Conservation (phyloP, 2,797 vertebrate genomes). For the Delichon dasypus region DNA sequence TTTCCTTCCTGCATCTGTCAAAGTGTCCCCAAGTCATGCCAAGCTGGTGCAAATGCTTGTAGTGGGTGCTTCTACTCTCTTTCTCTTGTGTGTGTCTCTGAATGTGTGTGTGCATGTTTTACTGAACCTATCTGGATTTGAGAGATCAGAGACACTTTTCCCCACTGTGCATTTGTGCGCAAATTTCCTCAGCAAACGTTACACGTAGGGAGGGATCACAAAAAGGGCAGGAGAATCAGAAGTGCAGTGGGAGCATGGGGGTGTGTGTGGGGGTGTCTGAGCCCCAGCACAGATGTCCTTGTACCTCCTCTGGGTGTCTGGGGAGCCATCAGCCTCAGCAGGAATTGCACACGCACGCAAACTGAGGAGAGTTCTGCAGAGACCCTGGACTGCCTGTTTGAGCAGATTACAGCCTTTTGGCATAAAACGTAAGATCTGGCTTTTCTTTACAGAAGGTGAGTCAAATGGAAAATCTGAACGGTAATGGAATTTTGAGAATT, state of each 20-base stretch:
- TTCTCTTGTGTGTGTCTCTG: neutral
- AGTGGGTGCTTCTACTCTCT: neutral
- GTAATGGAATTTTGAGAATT: neutral
- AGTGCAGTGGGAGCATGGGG: neutral
- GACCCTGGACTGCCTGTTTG: neutral
- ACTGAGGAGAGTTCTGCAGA: neutral
- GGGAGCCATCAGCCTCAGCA: neutral
- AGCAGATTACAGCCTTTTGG: neutral
- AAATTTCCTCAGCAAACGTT: neutral
- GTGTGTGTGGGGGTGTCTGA: neutral
- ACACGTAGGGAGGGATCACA: neutral
- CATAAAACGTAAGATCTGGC: neutral
- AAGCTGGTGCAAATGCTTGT: neutral
- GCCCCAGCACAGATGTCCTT: neutral
- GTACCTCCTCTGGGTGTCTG: neutral
- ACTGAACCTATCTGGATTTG: neutral
- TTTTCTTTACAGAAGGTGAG: neutral
- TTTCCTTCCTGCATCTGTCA: neutral
- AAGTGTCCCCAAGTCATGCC: neutral
- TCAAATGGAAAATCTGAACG: neutral
- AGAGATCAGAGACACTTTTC: neutral
- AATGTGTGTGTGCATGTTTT: accelerated
- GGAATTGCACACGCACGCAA: neutral
- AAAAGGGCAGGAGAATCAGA: neutral
- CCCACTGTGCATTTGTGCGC: neutral